phyloP scores from a whole-genome alignment of 1,140 invertebrate species.

The Cotesia vestalis region DNA sequence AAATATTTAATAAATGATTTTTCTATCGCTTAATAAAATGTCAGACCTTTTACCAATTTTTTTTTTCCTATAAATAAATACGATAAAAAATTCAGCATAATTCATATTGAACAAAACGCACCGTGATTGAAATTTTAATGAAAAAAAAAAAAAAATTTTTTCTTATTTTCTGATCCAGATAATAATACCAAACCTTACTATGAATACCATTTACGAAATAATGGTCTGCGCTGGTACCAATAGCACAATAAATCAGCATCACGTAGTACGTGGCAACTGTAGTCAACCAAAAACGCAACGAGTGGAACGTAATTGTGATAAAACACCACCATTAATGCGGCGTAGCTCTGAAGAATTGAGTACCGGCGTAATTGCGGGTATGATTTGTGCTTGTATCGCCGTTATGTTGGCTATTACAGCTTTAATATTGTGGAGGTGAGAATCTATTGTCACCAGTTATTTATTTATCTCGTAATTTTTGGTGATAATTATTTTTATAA shows the following conservation, averaged over 20 bases:
- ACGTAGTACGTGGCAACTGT: conserved; percentile 74
- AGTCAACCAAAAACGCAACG: conserved; percentile 73
- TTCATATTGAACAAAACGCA: neutral
- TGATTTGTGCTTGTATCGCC: conserved; percentile 78
- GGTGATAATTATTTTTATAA: too few relatives aligned
- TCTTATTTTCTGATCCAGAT: conserved; percentile 67
- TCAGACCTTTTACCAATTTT: too few relatives aligned
- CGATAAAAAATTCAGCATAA: too few relatives aligned
- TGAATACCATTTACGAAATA: conserved; percentile 79
- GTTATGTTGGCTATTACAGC: conserved; percentile 76
- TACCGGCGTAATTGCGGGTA: conserved; percentile 76
- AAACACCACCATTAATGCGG: conserved; percentile 67
- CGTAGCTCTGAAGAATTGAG: conserved; percentile 73
- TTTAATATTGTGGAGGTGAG: conserved; percentile 82
- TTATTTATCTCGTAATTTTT: neutral
- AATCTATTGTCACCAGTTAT: conserved; percentile 39
- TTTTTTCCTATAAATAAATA: too few relatives aligned
- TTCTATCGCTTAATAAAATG: too few relatives aligned
- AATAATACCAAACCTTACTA: conserved; percentile 77
- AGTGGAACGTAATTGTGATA: conserved; percentile 75
- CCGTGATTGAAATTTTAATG: conserved; percentile 9
- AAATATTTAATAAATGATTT: too few relatives aligned
- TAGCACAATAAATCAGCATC: conserved; percentile 72
- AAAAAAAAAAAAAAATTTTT: conserved; percentile 14
- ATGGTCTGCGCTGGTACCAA: conserved; percentile 76